Evolutionary conservation across 2,888 invertebrate species (phyloP).

Genomic region (Epirrhoe alternata): DNA sequence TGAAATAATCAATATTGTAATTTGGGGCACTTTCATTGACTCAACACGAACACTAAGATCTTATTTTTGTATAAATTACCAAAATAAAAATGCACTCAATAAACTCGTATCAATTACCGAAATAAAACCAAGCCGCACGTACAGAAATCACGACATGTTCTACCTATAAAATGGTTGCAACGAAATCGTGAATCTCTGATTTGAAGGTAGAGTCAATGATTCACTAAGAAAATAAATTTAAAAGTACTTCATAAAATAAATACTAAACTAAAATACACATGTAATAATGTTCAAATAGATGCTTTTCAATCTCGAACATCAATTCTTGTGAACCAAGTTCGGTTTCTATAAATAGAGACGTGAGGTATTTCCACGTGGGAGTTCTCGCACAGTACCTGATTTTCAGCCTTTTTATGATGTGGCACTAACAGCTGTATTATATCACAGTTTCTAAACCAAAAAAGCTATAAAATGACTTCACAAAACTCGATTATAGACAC

Average conservation of each 20-base stretch:
- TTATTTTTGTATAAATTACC: background rate
- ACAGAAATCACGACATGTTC: background rate
- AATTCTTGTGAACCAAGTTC: constrained; percentile 76
- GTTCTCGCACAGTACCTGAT: constrained; percentile 77
- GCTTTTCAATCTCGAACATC: constrained; percentile 63
- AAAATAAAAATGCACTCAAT: background rate
- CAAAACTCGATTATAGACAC: constrained; percentile 55
- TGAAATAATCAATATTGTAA: background rate
- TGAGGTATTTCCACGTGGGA: constrained; percentile 84
- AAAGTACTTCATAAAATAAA: background rate
- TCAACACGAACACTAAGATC: too few relatives aligned
- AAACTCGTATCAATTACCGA: background rate
- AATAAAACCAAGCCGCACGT: background rate
- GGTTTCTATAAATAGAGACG: constrained; percentile 81
- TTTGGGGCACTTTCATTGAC: too few relatives aligned
- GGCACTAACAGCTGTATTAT: constrained; percentile 72
- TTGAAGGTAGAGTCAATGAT: background rate
- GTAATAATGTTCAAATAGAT: constrained; percentile 16
- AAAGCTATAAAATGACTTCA: constrained; percentile 56
- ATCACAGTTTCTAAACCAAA: constrained; percentile 68
- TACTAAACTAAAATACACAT: constrained; percentile 14
- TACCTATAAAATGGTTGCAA: background rate
- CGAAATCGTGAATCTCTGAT: background rate
- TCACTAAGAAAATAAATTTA: background rate
- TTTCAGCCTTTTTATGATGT: constrained; percentile 65